These are phyloP conservation scores for Misgurnus mizolepis DNA, from an alignment of 2,113 vertebrate genomes.

Conservation along the genomic window DNA sequence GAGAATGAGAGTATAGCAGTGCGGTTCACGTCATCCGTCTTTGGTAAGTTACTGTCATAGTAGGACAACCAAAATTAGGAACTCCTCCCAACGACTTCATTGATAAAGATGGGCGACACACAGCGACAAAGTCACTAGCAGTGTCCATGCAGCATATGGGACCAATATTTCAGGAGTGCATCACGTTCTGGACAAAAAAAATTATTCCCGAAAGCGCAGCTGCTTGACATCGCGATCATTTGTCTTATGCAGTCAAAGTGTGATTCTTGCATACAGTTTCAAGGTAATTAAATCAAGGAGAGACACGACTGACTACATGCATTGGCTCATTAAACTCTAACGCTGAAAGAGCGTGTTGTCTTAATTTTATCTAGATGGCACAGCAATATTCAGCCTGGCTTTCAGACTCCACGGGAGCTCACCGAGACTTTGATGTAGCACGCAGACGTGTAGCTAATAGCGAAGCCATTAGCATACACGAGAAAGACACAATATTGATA, in stretches of 20 bases:
- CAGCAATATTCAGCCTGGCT: constrained; percentile 4
- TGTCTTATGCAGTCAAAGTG: not conserved
- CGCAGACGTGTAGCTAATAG: constrained; percentile 20
- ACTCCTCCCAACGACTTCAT: no score
- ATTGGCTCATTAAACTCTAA: constrained; percentile 6
- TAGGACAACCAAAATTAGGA: no score
- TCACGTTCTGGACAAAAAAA: no score
- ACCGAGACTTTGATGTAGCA: constrained; percentile 35
- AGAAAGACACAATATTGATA: constrained; percentile 40
- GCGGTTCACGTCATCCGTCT: no score
- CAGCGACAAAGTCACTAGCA: no score
- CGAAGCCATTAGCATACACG: constrained; percentile 36
- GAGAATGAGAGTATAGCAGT: no score
- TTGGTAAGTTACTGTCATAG: no score
- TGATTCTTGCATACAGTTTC: constrained; percentile 6
- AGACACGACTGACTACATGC: constrained; percentile 22
- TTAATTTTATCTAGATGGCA: constrained; percentile 39
- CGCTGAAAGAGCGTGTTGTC: constrained; percentile 8
- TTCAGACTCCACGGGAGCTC: constrained; percentile 35
- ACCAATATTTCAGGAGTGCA: no score
- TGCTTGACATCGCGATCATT: not conserved
- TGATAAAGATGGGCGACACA: no score
- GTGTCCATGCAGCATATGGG: no score
- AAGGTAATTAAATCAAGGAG: not conserved
- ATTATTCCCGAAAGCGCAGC: not conserved